phyloP scores from a whole-genome alignment of 2,888 invertebrate species.

The Rhorus exstirpatorius region DNA sequence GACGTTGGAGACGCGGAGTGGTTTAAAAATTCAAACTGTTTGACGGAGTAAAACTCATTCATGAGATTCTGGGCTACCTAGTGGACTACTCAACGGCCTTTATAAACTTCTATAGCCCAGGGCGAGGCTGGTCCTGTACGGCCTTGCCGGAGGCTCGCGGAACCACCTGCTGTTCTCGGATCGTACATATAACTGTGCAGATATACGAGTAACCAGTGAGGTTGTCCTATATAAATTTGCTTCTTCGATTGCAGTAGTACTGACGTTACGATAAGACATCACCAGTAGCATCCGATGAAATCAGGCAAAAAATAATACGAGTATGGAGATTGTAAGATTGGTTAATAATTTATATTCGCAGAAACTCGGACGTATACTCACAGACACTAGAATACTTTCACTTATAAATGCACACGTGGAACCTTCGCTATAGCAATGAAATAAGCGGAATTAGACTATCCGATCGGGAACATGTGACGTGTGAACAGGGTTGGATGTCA shows the following conservation, averaged over 20 bases:
- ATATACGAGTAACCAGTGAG: conserved; percentile 20
- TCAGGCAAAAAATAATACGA: too few species aligned
- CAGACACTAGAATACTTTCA: too few species aligned
- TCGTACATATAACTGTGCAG: conserved; percentile 36
- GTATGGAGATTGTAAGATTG: too few species aligned
- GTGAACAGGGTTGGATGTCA: too few species aligned
- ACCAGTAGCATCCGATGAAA: too few species aligned
- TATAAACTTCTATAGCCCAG: conserved; percentile 75
- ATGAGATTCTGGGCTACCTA: conserved; percentile 75
- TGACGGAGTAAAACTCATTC: conserved; percentile 79
- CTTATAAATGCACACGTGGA: too few species aligned
- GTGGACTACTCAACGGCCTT: conserved; percentile 59
- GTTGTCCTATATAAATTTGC: neutral
- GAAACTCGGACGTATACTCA: too few species aligned
- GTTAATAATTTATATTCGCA: too few species aligned
- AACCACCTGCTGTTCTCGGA: conserved; percentile 70
- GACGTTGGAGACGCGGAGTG: conserved; percentile 52
- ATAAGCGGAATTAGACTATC: too few species aligned
- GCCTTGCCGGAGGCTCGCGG: conserved; percentile 82
- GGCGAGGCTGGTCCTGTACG: conserved; percentile 82
- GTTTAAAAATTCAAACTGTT: conserved; percentile 43
- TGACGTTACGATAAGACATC: too few species aligned
- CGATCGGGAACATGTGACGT: too few species aligned
- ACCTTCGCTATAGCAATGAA: too few species aligned
- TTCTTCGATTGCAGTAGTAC: conserved; percentile 6